Evolutionary conservation across 1,140 invertebrate genomes (phyloP).

Genomic region (Campoletis sonorensis): DNA sequence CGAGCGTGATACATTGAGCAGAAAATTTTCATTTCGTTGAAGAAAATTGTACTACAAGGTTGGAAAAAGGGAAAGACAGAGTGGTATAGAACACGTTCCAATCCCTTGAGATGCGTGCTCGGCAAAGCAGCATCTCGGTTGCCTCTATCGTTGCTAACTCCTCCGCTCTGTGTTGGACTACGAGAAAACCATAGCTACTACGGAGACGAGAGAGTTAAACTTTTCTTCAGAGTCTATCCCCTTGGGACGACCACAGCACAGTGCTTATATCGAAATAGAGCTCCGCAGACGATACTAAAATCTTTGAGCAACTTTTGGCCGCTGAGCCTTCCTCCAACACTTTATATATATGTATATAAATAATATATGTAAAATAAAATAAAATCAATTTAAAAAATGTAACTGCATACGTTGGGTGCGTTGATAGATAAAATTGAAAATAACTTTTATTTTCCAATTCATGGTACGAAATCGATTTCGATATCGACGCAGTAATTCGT

Average conservation of each 20-base stretch:
- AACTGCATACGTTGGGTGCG: background rate
- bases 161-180: background rate
- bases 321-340: background rate
- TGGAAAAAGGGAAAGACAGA: background rate
- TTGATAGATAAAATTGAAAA: too few relatives aligned
- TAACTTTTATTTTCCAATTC: too few relatives aligned
- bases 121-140: background rate
- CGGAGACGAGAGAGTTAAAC: background rate
- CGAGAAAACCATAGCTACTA: background rate
- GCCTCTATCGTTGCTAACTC: background rate
- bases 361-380: too few relatives aligned
- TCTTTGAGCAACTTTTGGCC: slow-evolving; percentile 11
- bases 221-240: background rate
- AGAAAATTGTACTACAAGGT: background rate
- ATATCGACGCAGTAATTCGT: too few relatives aligned
- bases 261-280: slow-evolving; percentile 4
- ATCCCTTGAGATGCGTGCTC: slow-evolving; percentile 9
- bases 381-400: background rate
- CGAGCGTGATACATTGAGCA: background rate
- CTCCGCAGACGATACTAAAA: slow-evolving; percentile 1
- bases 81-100: background rate
- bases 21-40: slow-evolving; percentile 2
- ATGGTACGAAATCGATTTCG: too few relatives aligned
- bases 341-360: background rate
- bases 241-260: background rate